phyloP scores from a whole-genome alignment of 2,113 vertebrate genomes.

The Sander lucioperca region DNA sequence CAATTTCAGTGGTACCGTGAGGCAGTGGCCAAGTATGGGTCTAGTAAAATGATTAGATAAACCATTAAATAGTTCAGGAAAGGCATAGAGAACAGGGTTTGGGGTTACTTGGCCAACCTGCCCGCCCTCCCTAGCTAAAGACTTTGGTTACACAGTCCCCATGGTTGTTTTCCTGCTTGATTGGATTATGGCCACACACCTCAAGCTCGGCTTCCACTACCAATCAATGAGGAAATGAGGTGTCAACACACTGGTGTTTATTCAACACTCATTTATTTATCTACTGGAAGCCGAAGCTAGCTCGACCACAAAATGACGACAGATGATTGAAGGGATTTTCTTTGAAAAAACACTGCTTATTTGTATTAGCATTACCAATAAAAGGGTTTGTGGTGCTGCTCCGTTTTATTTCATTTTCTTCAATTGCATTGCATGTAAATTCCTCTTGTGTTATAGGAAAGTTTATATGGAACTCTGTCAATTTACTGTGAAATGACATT shows the following conservation, averaged over 20 bases:
- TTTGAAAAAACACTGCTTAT: conserved; percentile 38
- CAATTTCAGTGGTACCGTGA: not conserved
- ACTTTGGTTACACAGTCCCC: conserved; percentile 71
- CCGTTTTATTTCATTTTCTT: conserved; percentile 23
- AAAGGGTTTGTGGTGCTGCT: not conserved
- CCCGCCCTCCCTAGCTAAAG: conserved; percentile 37
- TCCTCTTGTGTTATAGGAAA: not conserved
- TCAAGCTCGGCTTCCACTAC: conserved; percentile 76
- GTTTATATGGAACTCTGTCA: conserved; percentile 27
- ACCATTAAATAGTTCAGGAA: not conserved
- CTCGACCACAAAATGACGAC: conserved; percentile 61
- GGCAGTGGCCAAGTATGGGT: not conserved
- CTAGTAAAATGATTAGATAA: conserved; percentile 1
- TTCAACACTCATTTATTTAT: conserved; percentile 84
- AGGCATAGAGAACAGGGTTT: not conserved
- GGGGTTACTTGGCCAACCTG: conserved; percentile 21
- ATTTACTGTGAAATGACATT: conserved; percentile 51
- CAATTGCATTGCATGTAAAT: conserved; percentile 30
- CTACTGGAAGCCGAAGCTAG: conserved; percentile 74
- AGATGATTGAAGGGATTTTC: conserved; percentile 68
- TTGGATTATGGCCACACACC: conserved; percentile 87
- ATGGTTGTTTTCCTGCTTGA: conserved; percentile 80
- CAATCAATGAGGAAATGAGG: conserved; percentile 87
- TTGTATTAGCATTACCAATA: conserved; percentile 26
- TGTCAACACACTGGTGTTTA: conserved; percentile 86